Evolutionary conservation across 2,113 vertebrate species (phyloP).

Genomic region (Hystrix brachyura): DNA sequence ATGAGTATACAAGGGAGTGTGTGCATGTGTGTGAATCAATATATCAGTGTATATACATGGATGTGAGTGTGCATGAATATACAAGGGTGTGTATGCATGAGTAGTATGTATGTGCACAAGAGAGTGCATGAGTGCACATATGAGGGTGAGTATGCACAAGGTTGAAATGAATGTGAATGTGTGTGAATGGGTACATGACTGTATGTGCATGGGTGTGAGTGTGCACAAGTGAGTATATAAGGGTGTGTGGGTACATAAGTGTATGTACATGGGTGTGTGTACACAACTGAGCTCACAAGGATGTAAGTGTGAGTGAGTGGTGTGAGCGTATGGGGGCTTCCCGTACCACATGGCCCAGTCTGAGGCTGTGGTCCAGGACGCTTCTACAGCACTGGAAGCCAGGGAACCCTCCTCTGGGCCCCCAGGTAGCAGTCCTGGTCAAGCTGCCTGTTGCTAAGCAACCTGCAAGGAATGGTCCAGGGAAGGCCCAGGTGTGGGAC

Average conservation of each 20-base stretch:
- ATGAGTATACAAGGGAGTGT: no score
- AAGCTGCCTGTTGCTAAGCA: neutral
- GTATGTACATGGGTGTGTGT: neutral
- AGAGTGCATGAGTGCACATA: neutral
- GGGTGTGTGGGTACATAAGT: neutral
- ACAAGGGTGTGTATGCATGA: neutral
- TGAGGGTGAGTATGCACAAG: neutral
- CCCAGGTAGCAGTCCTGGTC: neutral
- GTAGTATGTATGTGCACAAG: neutral
- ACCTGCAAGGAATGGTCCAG: neutral
- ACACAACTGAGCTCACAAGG: neutral
- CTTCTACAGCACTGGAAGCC: neutral
- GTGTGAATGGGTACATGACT: neutral
- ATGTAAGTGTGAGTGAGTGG: fast-evolving
- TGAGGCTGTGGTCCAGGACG: neutral
- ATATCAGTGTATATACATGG: neutral
- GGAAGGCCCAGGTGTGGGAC: neutral
- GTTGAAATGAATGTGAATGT: neutral
- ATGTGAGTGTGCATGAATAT: neutral
- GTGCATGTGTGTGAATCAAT: no score
- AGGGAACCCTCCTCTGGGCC: neutral
- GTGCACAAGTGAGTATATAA: no score
- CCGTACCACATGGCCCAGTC: neutral
- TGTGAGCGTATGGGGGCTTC: no score
- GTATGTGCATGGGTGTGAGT: neutral